Percentiles rank a stretch among this genome's conserved stretches.
Conservation (phyloP, 2,797 vertebrate genomes). For the Typhlichthys eigenmanni region DNA sequence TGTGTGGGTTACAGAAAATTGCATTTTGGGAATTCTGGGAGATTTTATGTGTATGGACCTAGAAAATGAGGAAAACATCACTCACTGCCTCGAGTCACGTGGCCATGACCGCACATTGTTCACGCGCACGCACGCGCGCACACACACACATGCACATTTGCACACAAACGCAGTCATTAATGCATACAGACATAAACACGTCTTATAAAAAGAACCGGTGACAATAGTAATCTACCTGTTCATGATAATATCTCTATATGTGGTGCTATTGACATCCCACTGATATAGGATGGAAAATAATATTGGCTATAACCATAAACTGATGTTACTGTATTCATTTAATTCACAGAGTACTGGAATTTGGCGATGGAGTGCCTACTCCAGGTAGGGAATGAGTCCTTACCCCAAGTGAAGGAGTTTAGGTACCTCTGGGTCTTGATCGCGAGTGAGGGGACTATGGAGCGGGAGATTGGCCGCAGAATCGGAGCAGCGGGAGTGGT, state of each 20-base stretch:
- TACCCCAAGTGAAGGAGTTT: too few species aligned
- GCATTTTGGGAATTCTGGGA: conserved; percentile 38
- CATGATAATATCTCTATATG: conserved; percentile 36
- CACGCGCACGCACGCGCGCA: conserved; percentile 4
- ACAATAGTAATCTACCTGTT: conserved; percentile 56
- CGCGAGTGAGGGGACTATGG: too few species aligned
- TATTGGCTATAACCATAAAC: conserved; percentile 10
- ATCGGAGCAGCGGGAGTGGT: too few species aligned
- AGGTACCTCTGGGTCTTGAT: too few species aligned
- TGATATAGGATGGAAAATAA: neutral
- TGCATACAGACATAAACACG: neutral
- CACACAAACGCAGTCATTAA: conserved; percentile 1
- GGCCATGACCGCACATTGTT: neutral
- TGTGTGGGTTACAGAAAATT: conserved; percentile 24
- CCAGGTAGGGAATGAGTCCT: too few species aligned
- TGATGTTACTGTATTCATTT: neutral
- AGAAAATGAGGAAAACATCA: conserved; percentile 25
- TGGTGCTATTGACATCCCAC: conserved; percentile 22
- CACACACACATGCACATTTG: conserved; percentile 1
- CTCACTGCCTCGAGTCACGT: neutral
- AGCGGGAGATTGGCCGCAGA: too few species aligned
- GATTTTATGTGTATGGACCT: conserved; percentile 33
- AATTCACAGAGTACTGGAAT: too few species aligned
- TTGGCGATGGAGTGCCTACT: too few species aligned
- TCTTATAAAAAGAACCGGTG: conserved; percentile 23